Conservation (phyloP, 92 coral and sea anemone species). For the Umimayanthus kanabou region DNA sequence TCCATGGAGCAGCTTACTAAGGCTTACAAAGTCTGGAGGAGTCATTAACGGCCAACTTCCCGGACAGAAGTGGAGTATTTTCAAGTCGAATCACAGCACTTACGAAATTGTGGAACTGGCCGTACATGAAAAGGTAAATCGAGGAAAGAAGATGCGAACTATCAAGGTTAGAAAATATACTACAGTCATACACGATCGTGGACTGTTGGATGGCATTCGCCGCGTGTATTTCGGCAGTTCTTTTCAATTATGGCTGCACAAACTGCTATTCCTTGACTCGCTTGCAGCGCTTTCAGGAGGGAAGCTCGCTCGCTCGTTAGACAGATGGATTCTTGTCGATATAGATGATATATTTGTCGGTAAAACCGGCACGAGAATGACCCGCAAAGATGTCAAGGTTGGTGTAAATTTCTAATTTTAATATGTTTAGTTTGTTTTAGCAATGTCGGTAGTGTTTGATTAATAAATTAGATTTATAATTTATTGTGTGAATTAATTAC, state of each 20-base stretch:
- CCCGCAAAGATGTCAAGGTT: slow-evolving; percentile 87
- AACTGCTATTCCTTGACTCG: slow-evolving; percentile 82
- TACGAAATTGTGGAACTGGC: slow-evolving; percentile 76
- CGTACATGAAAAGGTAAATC: slow-evolving; percentile 39
- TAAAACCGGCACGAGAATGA: slow-evolving; percentile 83
- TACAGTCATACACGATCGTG: slow-evolving; percentile 80
- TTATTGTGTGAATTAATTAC: slow-evolving; percentile 7
- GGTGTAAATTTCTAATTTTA: background rate
- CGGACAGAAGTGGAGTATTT: slow-evolving; percentile 63
- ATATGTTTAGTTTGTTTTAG: background rate
- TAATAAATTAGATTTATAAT: background rate
- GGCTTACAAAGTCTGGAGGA: slow-evolving; percentile 86
- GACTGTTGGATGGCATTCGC: slow-evolving; percentile 77
- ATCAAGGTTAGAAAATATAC: slow-evolving; percentile 9
- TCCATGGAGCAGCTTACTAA: slow-evolving; percentile 66
- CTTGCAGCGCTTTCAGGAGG: slow-evolving; percentile 73
- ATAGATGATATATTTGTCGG: slow-evolving; percentile 98
- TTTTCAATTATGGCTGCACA: slow-evolving; percentile 88
- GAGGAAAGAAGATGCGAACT: background rate
- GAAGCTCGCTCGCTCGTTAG: slow-evolving; percentile 62
- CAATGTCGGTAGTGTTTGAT: background rate
- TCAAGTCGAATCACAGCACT: slow-evolving; percentile 77
- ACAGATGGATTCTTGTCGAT: slow-evolving; percentile 86
- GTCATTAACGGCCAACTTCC: slow-evolving; percentile 66
- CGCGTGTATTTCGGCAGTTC: slow-evolving; percentile 92